These are phyloP conservation scores for Chaetodon trifascialis DNA, from an alignment of 2,113 vertebrate genomes.

Conservation along the genomic window DNA sequence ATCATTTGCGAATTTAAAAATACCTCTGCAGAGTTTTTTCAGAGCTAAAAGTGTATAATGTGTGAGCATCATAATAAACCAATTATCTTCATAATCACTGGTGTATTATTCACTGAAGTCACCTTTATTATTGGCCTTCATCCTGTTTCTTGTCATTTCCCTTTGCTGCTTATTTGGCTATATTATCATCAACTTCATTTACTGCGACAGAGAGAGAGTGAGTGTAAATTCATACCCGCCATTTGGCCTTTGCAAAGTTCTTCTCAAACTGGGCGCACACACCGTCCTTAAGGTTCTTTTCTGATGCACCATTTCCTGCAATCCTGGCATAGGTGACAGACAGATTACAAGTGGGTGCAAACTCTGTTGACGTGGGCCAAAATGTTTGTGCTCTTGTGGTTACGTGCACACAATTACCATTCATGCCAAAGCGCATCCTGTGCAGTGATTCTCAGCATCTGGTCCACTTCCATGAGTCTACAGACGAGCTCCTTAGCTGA, in stretches of 20 bases:
- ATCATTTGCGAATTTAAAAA: constrained; percentile 38
- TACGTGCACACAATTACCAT: constrained; percentile 75
- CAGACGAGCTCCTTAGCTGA: constrained; percentile 89
- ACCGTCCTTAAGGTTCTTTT: constrained; percentile 89
- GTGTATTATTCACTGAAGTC: neutral
- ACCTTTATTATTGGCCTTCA: neutral
- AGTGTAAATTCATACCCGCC: constrained; percentile 84
- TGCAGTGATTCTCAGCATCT: constrained; percentile 88
- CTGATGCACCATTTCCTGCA: constrained; percentile 88
- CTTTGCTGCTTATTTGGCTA: neutral
- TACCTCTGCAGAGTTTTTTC: constrained; percentile 36
- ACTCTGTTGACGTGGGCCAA: neutral
- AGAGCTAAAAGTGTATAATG: constrained; percentile 31
- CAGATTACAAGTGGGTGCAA: constrained; percentile 18
- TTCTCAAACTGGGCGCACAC: constrained; percentile 92
- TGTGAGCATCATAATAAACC: constrained; percentile 1
- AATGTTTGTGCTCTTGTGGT: constrained; percentile 11
- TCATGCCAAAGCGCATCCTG: constrained; percentile 87
- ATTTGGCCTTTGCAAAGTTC: constrained; percentile 91
- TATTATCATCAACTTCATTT: constrained; percentile 12
- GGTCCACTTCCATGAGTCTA: constrained; percentile 89
- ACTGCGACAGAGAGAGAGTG: neutral
- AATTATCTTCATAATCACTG: neutral
- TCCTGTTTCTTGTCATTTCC: neutral
- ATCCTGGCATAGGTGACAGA: constrained; percentile 81